A percentile compares a stretch with the other conserved stretches of the same genome.
Conservation (phyloP, 1,140 invertebrate genomes). For the Dermatophagoides farinae region DNA sequence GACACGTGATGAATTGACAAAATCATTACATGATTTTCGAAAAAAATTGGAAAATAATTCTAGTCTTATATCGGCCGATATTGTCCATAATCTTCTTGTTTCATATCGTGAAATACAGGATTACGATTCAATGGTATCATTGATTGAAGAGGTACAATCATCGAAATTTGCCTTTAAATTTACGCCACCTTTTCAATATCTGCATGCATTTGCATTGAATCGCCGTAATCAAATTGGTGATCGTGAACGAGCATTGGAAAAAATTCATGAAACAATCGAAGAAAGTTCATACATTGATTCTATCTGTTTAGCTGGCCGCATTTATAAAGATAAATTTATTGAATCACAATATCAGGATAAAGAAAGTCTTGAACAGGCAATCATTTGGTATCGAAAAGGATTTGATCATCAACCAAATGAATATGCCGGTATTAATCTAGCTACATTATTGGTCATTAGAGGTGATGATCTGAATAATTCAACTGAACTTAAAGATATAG, state of each 20-base stretch:
- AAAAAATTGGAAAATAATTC: constrained; percentile 60
- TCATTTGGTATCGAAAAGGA: constrained; percentile 93
- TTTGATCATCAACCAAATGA: constrained; percentile 96
- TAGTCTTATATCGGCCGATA: constrained; percentile 80
- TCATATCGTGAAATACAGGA: constrained; percentile 83
- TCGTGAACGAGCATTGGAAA: constrained; percentile 70
- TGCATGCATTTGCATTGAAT: constrained; percentile 93
- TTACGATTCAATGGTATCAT: constrained; percentile 91
- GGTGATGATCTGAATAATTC: constrained; percentile 86
- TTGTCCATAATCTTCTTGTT: constrained; percentile 73
- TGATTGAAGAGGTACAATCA: constrained; percentile 85
- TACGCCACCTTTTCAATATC: constrained; percentile 67
- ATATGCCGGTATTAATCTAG: constrained; percentile 96
- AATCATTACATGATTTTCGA: constrained; percentile 67
- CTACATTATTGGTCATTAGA: constrained; percentile 87
- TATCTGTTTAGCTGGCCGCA: constrained; percentile 90
- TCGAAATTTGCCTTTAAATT: constrained; percentile 66
- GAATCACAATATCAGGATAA: constrained; percentile 77
- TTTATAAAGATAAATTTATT: constrained; percentile 97
- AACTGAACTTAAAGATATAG: constrained; percentile 68
- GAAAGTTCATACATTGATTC: constrained; percentile 84
- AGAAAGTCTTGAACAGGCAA: constrained; percentile 71
- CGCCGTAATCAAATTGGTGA: constrained; percentile 80
- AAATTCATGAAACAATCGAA: constrained; percentile 72
- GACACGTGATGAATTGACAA: constrained; percentile 61